These are phyloP conservation scores for Acronicta psi DNA, from an alignment of 2,888 invertebrate species.

Conservation along the genomic window DNA sequence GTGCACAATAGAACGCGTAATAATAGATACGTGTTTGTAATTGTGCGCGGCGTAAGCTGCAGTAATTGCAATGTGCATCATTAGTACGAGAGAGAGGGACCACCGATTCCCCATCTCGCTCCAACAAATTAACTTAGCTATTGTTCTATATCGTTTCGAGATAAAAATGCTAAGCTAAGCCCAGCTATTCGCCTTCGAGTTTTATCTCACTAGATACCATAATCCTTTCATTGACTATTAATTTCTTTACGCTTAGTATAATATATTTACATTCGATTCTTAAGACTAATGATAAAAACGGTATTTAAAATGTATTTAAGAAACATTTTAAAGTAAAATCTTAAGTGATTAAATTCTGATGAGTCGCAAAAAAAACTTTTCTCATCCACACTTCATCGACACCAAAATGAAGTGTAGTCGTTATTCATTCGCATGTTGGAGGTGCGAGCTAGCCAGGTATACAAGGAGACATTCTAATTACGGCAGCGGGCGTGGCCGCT, in stretches of 20 bases:
- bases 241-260: constrained; percentile 9
- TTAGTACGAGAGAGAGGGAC: constrained; percentile 61
- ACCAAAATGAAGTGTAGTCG: constrained; percentile 56
- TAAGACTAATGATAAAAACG: neutral
- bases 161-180: constrained; percentile 32
- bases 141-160: constrained; percentile 47
- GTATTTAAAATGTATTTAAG: neutral
- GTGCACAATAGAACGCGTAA: constrained; percentile 61
- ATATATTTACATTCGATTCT: neutral
- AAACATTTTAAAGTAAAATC: neutral
- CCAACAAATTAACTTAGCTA: constrained; percentile 49
- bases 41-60: constrained; percentile 65
- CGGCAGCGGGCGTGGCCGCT: constrained; percentile 71
- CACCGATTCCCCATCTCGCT: constrained; percentile 30
- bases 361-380: neutral
- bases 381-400: constrained; percentile 32
- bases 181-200: constrained; percentile 18
- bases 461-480: constrained; percentile 81
- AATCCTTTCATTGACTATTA: constrained; percentile 16
- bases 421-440: constrained; percentile 61
- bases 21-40: constrained; percentile 71
- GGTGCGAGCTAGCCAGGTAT: constrained; percentile 56
- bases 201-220: constrained; percentile 17
- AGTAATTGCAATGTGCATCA: constrained; percentile 75
- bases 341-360: neutral